A percentile compares a stretch with the other conserved stretches of the same genome.
Conservation (phyloP, 35 echinoderm and acorn worm genomes). For the Lytechinus pictus region DNA sequence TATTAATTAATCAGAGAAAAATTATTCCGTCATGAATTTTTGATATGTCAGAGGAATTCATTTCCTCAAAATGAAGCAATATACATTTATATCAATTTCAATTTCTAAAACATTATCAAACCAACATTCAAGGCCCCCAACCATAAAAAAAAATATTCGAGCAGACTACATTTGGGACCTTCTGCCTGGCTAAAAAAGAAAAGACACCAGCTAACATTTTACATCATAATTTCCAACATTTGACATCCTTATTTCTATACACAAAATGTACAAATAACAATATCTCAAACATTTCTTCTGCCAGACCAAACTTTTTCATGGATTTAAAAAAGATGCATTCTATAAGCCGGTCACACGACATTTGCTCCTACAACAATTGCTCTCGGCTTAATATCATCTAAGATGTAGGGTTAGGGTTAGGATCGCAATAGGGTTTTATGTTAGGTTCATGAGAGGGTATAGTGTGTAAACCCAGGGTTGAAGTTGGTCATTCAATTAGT, state of each 20-base stretch:
- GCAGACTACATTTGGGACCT: not conserved
- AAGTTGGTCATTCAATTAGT: no score
- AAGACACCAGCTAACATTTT: not conserved
- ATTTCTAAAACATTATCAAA: no score
- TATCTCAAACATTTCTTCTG: not conserved
- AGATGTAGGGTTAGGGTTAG: no score
- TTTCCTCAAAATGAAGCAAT: not conserved
- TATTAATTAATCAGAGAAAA: no score
- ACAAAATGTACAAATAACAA: not conserved
- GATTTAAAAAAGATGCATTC: not conserved
- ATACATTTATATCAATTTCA: no score
- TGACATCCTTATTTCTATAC: not conserved
- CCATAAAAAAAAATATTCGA: not conserved
- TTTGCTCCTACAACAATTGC: no score
- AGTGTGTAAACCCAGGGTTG: no score
- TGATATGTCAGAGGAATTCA: not conserved
- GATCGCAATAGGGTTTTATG: no score
- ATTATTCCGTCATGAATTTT: no score
- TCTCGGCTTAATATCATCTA: no score
- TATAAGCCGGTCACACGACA: no score
- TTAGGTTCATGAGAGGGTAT: no score
- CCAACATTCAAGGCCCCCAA: not conserved
- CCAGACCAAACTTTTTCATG: not conserved
- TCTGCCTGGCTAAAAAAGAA: not conserved
- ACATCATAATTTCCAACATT: not conserved